Evolutionary conservation across 2,888 invertebrate genomes (phyloP), one percentile per base, ranked within the genome.

Genomic region (Aphrophora alni): DNA sequence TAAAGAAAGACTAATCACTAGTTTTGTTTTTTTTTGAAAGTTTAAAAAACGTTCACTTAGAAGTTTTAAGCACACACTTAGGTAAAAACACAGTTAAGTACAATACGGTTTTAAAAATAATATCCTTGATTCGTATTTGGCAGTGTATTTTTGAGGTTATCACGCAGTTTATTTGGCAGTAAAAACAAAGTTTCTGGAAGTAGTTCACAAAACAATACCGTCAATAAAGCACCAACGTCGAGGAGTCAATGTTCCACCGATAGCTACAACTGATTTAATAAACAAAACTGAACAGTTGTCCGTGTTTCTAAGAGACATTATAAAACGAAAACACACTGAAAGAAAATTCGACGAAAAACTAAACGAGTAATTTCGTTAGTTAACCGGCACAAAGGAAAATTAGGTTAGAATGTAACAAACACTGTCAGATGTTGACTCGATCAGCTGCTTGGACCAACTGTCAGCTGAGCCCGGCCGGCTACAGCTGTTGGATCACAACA

Each of bases 401-500:
- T 38, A 26, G 73, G 51, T 33, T 71, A 71, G 21, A 68, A 26
- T 24, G 73, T 68, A 38, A 77, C 33, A 27, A 59, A 33, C 80
- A 70, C 80, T 80, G 71, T 75, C n/a, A 77, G 73, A 68, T 73
- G 81, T 79, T 78, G 78, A 38, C 71, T 70, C 59, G 80, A 80
- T 80, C 70, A 80, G 83, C 82, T 83, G 80, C 81, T 80, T 74
- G 79, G 82, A 75, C 68, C 76, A 77, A 76, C 77, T 80, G 75
- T 81, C 83, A 84, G 84, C 80, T 80, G 80, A 17, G 81, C 83
- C 81, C 81, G 83, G 77, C 80, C 76, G 51, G 26, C 24, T 80
- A 80, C 91, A 92, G 91, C 91, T 91, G 91, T 91, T 90, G 88
- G 91, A 91, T 91, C 91, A 92, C 92, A 92, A 92, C 92, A 92